Percentiles rank a stretch among this genome's conserved stretches.
Evolutionary conservation across 1,140 invertebrate genomes (phyloP).

Genomic region (fruit fly (Drosophila melanogaster)): DNA sequence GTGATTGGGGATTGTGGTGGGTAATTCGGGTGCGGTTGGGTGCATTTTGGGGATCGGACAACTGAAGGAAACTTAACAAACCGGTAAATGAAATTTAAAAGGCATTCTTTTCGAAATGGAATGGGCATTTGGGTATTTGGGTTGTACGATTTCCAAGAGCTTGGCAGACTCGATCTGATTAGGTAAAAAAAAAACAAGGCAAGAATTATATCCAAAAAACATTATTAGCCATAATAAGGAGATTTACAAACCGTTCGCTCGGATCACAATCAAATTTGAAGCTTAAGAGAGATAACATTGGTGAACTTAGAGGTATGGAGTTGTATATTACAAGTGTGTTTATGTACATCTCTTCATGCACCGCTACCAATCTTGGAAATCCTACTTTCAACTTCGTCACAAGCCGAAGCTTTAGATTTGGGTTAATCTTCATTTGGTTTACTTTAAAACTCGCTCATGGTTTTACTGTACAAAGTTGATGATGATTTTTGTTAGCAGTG

Average conservation of each 20-base stretch:
- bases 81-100: conserved; percentile 56
- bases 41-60: conserved; percentile 55
- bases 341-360: conserved; percentile 57
- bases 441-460: conserved; percentile 54
- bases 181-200: conserved; percentile 26
- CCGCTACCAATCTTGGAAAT: conserved; percentile 61
- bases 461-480: conserved; percentile 73
- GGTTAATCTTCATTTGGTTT: conserved; percentile 22
- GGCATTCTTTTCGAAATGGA: conserved; percentile 62
- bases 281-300: conserved; percentile 26
- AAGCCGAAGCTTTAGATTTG: conserved; percentile 41
- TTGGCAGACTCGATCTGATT: conserved; percentile 40
- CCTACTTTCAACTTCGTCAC: conserved; percentile 54
- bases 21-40: conserved; percentile 30
- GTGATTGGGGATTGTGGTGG: conserved; percentile 17
- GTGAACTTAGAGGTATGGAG: conserved; percentile 34
- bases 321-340: conserved; percentile 51
- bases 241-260: conserved; percentile 55
- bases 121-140: conserved; percentile 53
- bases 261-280: conserved; percentile 50
- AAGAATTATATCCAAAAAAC: conserved; percentile 47
- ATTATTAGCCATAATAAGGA: conserved; percentile 43
- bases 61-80: conserved; percentile 60
- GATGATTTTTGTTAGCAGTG: conserved; percentile 76
- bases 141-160: conserved; percentile 59